Evolutionary conservation across 2,113 vertebrate species (phyloP).

Genomic region (Micronycteris hirsuta): DNA sequence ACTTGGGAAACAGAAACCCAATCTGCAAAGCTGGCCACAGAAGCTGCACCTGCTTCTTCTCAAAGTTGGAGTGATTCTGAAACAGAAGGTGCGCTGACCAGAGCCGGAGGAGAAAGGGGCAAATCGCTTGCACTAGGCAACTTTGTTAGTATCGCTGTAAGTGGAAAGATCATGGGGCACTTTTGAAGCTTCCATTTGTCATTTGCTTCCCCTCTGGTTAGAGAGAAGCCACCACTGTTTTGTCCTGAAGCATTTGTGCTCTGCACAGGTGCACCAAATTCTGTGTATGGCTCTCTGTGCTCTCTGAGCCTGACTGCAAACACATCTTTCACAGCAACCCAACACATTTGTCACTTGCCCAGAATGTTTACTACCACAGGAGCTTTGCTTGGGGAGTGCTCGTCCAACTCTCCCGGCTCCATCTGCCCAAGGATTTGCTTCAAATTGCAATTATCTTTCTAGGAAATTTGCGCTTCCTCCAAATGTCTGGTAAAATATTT

Average conservation of each 20-base stretch:
- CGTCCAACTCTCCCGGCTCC: conserved; percentile 32
- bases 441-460: not conserved
- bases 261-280: not conserved
- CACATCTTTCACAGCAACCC: not conserved
- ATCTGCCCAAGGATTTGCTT: conserved; percentile 44
- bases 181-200: conserved; percentile 3
- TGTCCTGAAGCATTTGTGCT: not conserved
- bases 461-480: conserved; percentile 33
- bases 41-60: not conserved
- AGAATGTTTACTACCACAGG: not conserved
- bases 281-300: not conserved
- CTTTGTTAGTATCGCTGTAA: not conserved
- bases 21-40: not conserved
- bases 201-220: not conserved
- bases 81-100: not conserved
- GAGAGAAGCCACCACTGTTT: not conserved
- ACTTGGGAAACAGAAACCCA: not conserved
- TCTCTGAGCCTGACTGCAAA: conserved; percentile 2
- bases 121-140: not conserved
- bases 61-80: not conserved
- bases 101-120: not conserved
- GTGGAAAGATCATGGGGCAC: not conserved
- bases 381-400: not conserved
- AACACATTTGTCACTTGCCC: not conserved
- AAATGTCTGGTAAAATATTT: conserved; percentile 20